Evolutionary conservation across 2,113 vertebrate genomes (phyloP), one percentile per base, ranked within the genome.

Genomic region (Sturnira hondurensis): DNA sequence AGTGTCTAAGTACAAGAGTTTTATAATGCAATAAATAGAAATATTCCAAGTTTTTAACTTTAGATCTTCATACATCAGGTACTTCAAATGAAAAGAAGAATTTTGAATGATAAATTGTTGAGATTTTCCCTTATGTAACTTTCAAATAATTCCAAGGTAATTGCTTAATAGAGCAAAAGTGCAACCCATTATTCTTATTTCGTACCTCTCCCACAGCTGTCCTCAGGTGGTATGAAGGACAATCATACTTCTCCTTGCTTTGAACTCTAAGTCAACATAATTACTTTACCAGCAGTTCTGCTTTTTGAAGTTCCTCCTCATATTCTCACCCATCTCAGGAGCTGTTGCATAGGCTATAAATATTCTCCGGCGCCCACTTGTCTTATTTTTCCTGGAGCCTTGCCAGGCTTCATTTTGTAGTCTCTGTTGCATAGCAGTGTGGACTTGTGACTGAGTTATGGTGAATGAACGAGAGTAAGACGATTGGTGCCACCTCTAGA

Each of bases 101-200:
- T 13, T 10, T 11, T 54, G 31, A 74, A 81, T 61, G 54, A 73
- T 91, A 33, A 93, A 89, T 74, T 83, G 0, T 88, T 85, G 58
- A 58, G 26, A 38, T 78, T 67, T 80, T 58, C 14, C 63, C 91
- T 89, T 63, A 47, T 45, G 47, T 89, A 86, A 95, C 4, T 50
- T 95, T 93, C 12, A 28, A 94, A 82, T 81, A 74, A 92, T 90
- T 95, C 28, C 20, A 54, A 15, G 1, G 84, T 87, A 94, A 95
- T 90, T 76, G 16, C 45, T 80, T 83, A 43, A 74, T 45, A 84
- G 61, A 95, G 31, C 24, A 94, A 93, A 96, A 93, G 41, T 68
- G 0, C 24, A 63, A 50, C 10, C 7, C 28, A 68, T 93, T 80
- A 58, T 93, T 54, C 56, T 93, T 92, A 56, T 86, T 86, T 95